Base-by-base conservation (phyloP, 2,797 vertebrate genomes). In the Euphonia xanthogaster region DNA sequence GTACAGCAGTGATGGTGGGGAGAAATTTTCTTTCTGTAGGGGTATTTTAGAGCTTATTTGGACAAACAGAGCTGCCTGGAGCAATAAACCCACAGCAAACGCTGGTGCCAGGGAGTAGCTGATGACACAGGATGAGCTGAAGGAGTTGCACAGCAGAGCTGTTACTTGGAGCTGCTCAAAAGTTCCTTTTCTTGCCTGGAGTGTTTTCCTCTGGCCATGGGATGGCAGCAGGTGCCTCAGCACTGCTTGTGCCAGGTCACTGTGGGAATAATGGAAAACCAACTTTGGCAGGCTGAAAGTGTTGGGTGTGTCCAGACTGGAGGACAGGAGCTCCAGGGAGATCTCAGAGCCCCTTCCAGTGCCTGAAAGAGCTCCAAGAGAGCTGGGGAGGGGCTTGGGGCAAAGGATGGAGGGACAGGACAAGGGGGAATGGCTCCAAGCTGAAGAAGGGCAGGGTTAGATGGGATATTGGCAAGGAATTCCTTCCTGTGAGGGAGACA, bases 11-110 rank as follows among this genome's bases (percentile, higher is more conserved):
- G 0, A 2, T 27, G 10, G 2, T 19, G 35, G 14, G 40, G 57
- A 22, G 3, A 20, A 25, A 7, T 8, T 12, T 53, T 4, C 6
- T n/a, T 40, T 90, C 42, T 65, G 5, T 5, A 1, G 62, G 5
- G 6, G 2, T 48, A 6, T 74, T 67, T 65, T 37, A 28, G 21
- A 57, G 21, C 19, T 40, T 14, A 3, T 42, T 45, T n/a, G 71
- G 39, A 31, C 7, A 28, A 63, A 44, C 4, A 16, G 14, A 65
- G 55, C 45, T 80, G 22, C 28, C 40, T 17, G 23, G 60, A 57
- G 51, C 35, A 58, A 23, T 35, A 42, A 61, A 45, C 33, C 0
- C 0, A 1, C 45, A 19, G 5, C 0, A 3, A 48, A 7, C 4
- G 0, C 5, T 11, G 14, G 14, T 10, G 37, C 23, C 31, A 7